Evolutionary conservation across 2,113 vertebrate genomes (phyloP).

Genomic region (Struthidea cinerea): DNA sequence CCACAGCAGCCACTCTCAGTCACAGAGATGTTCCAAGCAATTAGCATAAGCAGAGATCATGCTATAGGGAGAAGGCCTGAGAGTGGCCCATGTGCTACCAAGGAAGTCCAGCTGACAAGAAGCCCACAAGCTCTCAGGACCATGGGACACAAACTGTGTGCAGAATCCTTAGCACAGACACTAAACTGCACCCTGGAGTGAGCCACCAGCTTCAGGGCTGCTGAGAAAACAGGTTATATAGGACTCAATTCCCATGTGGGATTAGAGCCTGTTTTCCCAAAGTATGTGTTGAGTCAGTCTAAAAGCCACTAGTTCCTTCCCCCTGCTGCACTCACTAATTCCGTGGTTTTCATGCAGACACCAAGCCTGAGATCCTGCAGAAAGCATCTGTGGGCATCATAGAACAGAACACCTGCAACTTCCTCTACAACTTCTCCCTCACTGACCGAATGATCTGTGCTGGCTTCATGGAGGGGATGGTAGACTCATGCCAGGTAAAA

Average conservation of each 20-base stretch:
- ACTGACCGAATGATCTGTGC: conserved; percentile 90
- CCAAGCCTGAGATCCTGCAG: conserved; percentile 77
- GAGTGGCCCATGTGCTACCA: not conserved
- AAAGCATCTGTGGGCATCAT: conserved; percentile 79
- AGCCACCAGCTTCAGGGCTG: not conserved
- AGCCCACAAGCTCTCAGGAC: not conserved
- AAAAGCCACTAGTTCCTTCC: not conserved
- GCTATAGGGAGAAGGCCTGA: not conserved
- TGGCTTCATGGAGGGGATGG: conserved; percentile 87
- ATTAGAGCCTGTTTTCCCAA: not conserved
- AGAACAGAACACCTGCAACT: conserved; percentile 82
- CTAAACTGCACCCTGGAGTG: not conserved
- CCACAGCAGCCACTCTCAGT: not conserved
- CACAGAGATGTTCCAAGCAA: not conserved
- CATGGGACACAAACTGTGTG: not conserved
- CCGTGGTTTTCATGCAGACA: conserved; percentile 14
- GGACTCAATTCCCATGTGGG: not conserved
- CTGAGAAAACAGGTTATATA: not conserved
- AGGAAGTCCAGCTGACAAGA: not conserved
- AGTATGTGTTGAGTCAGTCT: not conserved
- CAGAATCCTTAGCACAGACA: not conserved
- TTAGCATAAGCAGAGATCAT: not conserved
- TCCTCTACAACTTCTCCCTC: conserved; percentile 84
- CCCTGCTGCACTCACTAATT: not conserved
- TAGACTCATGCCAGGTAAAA: conserved; percentile 91